Evolutionary conservation across 2,797 vertebrate genomes (phyloP).

Genomic region (Falco berigora): DNA sequence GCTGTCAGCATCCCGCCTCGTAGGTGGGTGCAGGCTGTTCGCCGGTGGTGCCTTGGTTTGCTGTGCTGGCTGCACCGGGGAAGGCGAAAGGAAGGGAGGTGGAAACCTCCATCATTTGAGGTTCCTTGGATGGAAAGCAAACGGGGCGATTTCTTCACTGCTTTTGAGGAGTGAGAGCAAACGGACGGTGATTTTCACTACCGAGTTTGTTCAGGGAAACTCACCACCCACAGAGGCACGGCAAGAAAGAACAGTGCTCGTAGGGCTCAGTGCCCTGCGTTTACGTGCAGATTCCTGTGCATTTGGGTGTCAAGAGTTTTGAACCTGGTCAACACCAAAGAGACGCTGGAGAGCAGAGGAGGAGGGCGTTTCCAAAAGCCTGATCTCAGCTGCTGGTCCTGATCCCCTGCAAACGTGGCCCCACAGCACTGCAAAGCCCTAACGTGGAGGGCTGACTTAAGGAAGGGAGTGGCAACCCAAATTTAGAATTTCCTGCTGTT

Average conservation of each 20-base stretch:
- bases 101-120: not conserved
- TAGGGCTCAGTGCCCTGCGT: rapidly evolving
- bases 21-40: not conserved
- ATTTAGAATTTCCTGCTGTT: constrained; percentile 59
- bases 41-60: rapidly evolving
- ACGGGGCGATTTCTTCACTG: not conserved
- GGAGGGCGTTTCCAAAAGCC: not conserved
- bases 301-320: not conserved
- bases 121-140: not conserved
- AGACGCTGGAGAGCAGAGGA: not conserved
- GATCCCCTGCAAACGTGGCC: not conserved
- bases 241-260: not conserved
- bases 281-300: rapidly evolving
- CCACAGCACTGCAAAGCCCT: not conserved
- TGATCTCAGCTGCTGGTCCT: not conserved
- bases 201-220: not conserved
- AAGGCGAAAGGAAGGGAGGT: not conserved
- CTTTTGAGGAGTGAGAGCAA: not conserved
- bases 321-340: not conserved
- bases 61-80: not conserved
- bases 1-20: not conserved
- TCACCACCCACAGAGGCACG: not conserved
- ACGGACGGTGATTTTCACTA: not conserved
- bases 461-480: constrained; percentile 55
- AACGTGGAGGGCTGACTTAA: not conserved